A percentile compares a stretch with the other conserved stretches of the same genome.
phyloP scores from a whole-genome alignment of 2,797 vertebrate species.

The Cynopterus sphinx region DNA sequence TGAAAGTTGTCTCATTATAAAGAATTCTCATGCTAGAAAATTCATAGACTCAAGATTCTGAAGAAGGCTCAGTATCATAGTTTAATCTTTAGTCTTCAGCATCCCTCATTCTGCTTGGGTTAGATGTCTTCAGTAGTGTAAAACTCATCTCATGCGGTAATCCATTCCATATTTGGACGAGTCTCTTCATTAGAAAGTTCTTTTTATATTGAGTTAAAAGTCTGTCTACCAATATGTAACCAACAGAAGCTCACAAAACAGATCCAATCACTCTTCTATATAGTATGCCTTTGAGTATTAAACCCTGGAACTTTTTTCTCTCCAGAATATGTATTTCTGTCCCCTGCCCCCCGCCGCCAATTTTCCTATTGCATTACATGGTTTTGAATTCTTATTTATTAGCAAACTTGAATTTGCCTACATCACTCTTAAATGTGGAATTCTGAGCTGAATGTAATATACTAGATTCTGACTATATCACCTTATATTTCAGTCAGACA shows the following conservation, averaged over 20 bases:
- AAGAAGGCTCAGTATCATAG: background rate
- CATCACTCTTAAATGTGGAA: background rate
- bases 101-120: background rate
- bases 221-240: background rate
- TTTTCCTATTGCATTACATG: conserved; percentile 33
- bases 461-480: background rate
- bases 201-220: background rate
- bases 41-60: background rate
- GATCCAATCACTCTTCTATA: background rate
- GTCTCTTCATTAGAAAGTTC: background rate
- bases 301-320: background rate
- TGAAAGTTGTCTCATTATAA: background rate
- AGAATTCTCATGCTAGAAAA: background rate
- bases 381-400: conserved; percentile 40
- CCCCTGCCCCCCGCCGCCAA: background rate
- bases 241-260: background rate
- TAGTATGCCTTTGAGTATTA: background rate
- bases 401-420: background rate
- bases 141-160: background rate
- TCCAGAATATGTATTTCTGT: background rate
- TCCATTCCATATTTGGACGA: background rate
- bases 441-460: conserved; percentile 15
- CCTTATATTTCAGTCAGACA: background rate
- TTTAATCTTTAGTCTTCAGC: conserved; percentile 17
- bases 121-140: background rate